Evolutionary conservation across 2,888 invertebrate species (phyloP).

Genomic region (Eilema depressum): DNA sequence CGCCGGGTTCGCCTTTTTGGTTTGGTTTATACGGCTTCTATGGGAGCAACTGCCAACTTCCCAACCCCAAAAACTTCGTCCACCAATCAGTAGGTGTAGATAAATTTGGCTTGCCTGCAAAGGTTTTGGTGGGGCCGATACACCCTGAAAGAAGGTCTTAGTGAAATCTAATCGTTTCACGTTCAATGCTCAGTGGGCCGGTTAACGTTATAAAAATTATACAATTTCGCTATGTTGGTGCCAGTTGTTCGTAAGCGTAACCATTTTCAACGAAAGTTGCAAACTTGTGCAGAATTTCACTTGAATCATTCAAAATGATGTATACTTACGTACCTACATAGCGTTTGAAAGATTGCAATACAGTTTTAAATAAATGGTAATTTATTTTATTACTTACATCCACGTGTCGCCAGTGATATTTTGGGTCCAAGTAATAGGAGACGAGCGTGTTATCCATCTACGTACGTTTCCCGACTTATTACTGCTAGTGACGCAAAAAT

Average conservation of each 20-base stretch:
- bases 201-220: neutral
- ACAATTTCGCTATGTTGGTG: neutral
- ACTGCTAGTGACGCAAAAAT: too few relatives aligned
- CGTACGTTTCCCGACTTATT: too few relatives aligned
- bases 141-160: neutral
- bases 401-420: neutral
- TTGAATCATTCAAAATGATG: neutral
- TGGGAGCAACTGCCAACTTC: neutral
- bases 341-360: neutral
- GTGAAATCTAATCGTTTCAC: neutral
- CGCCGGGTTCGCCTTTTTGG: neutral
- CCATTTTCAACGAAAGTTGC: conserved; percentile 4
- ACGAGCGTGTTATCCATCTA: neutral
- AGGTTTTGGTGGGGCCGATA: neutral
- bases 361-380: neutral
- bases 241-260: conserved; percentile 1
- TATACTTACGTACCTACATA: neutral
- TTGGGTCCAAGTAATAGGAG: neutral
- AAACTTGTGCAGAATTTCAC: neutral
- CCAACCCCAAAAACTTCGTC: neutral
- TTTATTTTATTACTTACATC: neutral
- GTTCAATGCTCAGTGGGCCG: neutral
- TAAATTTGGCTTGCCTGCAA: neutral
- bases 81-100: neutral
- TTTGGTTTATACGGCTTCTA: neutral